Percentiles rank a stretch among this genome's conserved stretches.
These are phyloP conservation scores for Zophobas atratus DNA, from an alignment of 1,140 invertebrate genomes.

Conservation along the genomic window DNA sequence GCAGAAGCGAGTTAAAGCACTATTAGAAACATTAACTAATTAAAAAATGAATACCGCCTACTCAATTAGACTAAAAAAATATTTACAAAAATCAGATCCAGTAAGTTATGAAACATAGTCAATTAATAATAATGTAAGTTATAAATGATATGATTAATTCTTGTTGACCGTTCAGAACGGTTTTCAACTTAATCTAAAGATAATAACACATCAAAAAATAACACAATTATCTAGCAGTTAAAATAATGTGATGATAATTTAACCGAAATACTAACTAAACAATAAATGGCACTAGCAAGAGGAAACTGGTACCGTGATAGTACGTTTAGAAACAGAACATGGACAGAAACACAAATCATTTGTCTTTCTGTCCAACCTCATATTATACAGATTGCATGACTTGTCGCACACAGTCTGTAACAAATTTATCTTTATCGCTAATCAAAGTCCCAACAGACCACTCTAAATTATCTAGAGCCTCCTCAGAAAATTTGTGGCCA, in stretches of 20 bases:
- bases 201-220: constrained; percentile 51
- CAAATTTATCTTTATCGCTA: constrained; percentile 63
- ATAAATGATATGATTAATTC: constrained; percentile 66
- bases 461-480: constrained; percentile 61
- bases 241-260: constrained; percentile 42
- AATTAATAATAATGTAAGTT: constrained; percentile 42
- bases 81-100: not conserved
- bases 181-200: constrained; percentile 50
- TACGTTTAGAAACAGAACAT: constrained; percentile 22
- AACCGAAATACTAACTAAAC: constrained; percentile 27
- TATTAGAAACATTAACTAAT: constrained; percentile 9
- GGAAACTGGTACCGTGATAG: constrained; percentile 20
- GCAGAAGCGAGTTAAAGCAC: not conserved
- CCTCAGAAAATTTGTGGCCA: constrained; percentile 63
- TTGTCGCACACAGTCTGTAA: constrained; percentile 62
- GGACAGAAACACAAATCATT: constrained; percentile 19
- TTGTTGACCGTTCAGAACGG: constrained; percentile 57
- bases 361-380: constrained; percentile 31
- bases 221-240: constrained; percentile 43
- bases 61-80: not conserved
- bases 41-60: not conserved
- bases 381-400: constrained; percentile 62
- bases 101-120: constrained; percentile 9
- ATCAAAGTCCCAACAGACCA: constrained; percentile 55
- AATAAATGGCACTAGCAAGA: constrained; percentile 31